Base-by-base conservation (phyloP, 2,888 invertebrate species). In the Melipona bicolor region DNA sequence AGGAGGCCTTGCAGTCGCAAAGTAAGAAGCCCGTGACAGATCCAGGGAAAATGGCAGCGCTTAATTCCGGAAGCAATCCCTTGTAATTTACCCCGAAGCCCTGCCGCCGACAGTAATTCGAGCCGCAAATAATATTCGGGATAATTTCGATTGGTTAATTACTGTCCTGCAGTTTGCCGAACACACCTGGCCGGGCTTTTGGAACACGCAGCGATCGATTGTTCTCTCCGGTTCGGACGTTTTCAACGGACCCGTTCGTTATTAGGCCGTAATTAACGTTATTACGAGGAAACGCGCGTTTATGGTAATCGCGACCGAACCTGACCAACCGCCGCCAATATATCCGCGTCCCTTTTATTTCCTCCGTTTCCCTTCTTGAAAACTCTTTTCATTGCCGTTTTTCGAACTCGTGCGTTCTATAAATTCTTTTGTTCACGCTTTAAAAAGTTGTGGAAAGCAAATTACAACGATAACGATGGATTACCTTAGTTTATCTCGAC, bases 251-350 rank as follows among this genome's bases (percentile, higher is more conserved):
- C 3, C 36, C 15, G 27, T 27, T 27, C 27, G 49, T 56, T 72
- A 72, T 77, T 70, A 64, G 50, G 24, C 54, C 19, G 65, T 78
- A 65, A 80, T 80, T 70, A 78, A 64, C 56, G 50, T 65, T 50
- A 70, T 56, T 52, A 64, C 36, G 36, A 36, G 71, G 15, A 19
- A 43, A 64, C 68, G 52, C 69, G 62, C 36, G 64, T 24, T 52
- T 50, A n/a, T 67, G 79, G 64, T 69, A 78, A 79, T 79, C 64
- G 62, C 36, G 64, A 64, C 27, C 78, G 54, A 52, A 62, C 59
- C 24, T 59, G 19, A 21, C 54, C 59, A n/a, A 21, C 54, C 19
- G 17, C 21, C 9, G 43, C 43, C 43, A 43, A 43, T 19, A 19
- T 19, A 61, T 9, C 9, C 61, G 27, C 9, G 15, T n/a, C 15